phyloP scores from a whole-genome alignment of 2,113 vertebrate genomes.

The Mobula hypostoma region DNA sequence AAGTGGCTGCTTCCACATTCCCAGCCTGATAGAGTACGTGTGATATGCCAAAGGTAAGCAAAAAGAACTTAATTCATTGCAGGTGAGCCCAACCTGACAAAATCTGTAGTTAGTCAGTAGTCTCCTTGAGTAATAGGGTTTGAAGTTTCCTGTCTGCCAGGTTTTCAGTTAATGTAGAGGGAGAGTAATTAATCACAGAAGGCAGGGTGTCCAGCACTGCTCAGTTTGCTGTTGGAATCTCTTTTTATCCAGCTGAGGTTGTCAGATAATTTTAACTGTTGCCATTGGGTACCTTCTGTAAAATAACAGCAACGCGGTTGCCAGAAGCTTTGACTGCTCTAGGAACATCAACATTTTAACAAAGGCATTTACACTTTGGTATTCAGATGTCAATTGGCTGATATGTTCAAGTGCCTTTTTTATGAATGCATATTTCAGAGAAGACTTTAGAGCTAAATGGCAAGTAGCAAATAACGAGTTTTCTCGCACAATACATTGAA shows the following conservation, averaged over 20 bases:
- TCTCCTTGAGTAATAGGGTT: not conserved
- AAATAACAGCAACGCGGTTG: no score
- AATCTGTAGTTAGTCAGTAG: not conserved
- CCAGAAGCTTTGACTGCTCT: not conserved
- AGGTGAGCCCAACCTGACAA: not conserved
- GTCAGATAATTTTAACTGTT: not conserved
- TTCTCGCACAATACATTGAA: no score
- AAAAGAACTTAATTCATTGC: not conserved
- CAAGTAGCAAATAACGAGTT: not conserved
- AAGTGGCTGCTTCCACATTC: not conserved
- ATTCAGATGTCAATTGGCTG: not conserved
- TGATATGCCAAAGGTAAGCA: not conserved
- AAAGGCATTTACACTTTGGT: not conserved
- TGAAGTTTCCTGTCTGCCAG: not conserved
- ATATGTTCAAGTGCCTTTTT: not conserved
- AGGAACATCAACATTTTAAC: not conserved
- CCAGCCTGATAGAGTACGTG: not conserved
- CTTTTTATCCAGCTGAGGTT: not conserved
- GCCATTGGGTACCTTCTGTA: not conserved
- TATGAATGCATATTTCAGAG: not conserved
- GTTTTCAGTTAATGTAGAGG: not conserved
- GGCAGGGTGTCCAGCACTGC: not conserved
- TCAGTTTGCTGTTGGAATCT: not conserved
- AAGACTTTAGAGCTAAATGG: not conserved
- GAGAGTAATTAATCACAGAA: conserved; percentile 7